These are phyloP conservation scores for Trisateles emortualis DNA, from an alignment of 2,888 invertebrate species.

Conservation along the genomic window DNA sequence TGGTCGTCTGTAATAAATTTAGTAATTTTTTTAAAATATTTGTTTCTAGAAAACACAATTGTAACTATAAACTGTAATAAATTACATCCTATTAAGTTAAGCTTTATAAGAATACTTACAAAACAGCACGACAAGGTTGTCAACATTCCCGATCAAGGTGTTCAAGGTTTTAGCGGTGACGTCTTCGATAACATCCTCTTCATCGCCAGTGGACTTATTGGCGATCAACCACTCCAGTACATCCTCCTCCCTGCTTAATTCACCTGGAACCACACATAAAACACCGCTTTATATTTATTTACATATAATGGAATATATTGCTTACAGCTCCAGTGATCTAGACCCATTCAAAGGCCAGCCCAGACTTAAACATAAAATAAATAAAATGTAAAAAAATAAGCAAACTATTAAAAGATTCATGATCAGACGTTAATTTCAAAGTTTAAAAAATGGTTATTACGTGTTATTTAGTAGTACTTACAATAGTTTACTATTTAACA, in stretches of 20 bases:
- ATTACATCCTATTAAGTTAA: no score
- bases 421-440: constrained; percentile 19
- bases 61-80: no score
- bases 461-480: constrained; percentile 24
- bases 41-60: neutral
- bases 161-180: constrained; percentile 96
- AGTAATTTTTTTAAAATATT: neutral
- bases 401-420: constrained; percentile 9
- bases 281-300: constrained; percentile 2
- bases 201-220: constrained; percentile 97
- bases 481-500: constrained; percentile 34
- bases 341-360: neutral
- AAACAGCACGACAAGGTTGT: constrained; percentile 96
- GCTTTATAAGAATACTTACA: constrained; percentile 92
- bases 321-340: neutral
- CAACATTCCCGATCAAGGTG: constrained; percentile 95
- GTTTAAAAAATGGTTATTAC: constrained; percentile 23
- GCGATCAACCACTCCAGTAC: constrained; percentile 97
- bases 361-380: constrained; percentile 33
- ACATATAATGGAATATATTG: neutral
- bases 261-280: constrained; percentile 83
- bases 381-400: constrained; percentile 16
- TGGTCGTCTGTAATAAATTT: constrained; percentile 91
- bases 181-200: constrained; percentile 97
- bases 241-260: constrained; percentile 95